Conservation (phyloP, 2,113 vertebrate species). For the Saiga tatarica region DNA sequence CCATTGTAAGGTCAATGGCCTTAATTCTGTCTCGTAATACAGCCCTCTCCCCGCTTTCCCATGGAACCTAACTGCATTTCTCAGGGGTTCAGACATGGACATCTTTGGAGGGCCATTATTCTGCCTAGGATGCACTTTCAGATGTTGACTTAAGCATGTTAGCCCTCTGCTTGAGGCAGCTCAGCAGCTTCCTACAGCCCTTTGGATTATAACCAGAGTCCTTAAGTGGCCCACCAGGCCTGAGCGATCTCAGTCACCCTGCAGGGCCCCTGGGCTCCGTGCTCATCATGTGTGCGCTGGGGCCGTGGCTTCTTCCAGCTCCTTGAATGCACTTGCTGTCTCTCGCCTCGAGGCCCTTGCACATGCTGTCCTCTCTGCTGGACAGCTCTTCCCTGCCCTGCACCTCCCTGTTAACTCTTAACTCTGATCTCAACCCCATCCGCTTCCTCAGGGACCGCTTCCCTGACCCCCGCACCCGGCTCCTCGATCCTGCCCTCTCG, state of each 20-base stretch:
- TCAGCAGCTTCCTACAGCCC: not conserved
- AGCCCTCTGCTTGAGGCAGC: not conserved
- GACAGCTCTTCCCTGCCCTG: not conserved
- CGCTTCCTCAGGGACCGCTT: not conserved
- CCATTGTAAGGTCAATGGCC: not conserved
- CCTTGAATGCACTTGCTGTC: not conserved
- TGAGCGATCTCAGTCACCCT: not conserved
- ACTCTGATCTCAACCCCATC: not conserved
- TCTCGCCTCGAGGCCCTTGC: not conserved
- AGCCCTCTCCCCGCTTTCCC: not conserved
- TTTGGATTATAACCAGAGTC: not conserved
- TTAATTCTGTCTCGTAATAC: not conserved
- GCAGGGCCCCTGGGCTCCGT: accelerated
- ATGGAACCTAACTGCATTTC: not conserved
- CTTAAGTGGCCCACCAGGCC: not conserved
- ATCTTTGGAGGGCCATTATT: not conserved
- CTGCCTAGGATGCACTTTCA: not conserved
- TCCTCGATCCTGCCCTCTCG: accelerated
- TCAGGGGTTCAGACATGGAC: not conserved
- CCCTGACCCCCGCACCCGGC: not conserved
- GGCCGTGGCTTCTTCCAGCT: not conserved
- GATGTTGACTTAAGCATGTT: not conserved
- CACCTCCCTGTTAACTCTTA: not conserved
- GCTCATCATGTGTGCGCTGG: too few relatives aligned
- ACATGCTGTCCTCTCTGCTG: not conserved